Percentiles rank a stretch among this genome's conserved stretches.
These are phyloP conservation scores for Globodera rostochiensis DNA, from an alignment of 1,140 invertebrate genomes.

Conservation along the genomic window DNA sequence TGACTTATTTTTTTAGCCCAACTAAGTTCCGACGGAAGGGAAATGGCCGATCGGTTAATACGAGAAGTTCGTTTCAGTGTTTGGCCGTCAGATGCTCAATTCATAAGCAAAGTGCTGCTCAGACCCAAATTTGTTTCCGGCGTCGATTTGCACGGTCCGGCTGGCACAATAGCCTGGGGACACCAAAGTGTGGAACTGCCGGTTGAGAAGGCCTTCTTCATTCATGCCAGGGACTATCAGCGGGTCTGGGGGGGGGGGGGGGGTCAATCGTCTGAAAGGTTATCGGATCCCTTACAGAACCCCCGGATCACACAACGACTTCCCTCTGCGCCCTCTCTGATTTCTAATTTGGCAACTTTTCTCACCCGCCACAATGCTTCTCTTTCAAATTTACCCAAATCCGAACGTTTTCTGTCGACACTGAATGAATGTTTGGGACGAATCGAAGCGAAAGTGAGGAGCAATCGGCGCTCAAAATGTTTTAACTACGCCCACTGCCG, in stretches of 20 bases:
- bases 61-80: background rate
- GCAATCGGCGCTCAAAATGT: constrained; percentile 15
- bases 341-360: constrained; percentile 2
- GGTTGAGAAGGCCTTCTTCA: constrained; percentile 13
- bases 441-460: constrained; percentile 20
- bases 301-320: background rate
- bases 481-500: constrained; percentile 28
- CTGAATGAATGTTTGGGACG: constrained; percentile 16
- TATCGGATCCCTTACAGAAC: background rate
- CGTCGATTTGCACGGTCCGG: constrained; percentile 24
- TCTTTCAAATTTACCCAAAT: constrained; percentile 9
- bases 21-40: background rate
- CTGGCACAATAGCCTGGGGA: constrained; percentile 7
- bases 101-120: constrained; percentile 24
- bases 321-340: background rate
- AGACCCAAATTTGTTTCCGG: constrained; percentile 19
- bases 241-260: background rate
- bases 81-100: constrained; percentile 20
- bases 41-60: background rate
- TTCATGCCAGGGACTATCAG: constrained; percentile 22
- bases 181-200: constrained; percentile 5
- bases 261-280: no score
- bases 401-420: constrained; percentile 12
- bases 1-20: background rate
- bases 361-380: constrained; percentile 8